Evolutionary conservation across 64 coral and sea anemone species (phyloP), one percentile per base, ranked within the genome.

Genomic region (Pocillopora verrucosa): DNA sequence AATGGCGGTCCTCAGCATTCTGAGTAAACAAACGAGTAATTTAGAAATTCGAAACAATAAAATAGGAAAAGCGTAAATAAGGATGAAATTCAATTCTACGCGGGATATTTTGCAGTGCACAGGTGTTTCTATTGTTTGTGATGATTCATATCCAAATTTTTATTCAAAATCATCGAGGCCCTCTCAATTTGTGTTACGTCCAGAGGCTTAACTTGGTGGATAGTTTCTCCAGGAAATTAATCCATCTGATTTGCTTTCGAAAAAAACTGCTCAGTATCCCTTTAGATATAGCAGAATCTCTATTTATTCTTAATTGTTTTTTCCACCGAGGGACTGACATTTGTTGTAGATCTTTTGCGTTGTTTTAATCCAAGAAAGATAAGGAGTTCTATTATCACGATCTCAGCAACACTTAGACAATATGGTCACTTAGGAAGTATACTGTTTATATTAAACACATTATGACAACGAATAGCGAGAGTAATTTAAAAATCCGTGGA

Each of bases 11-110:
- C 17, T 61, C 34, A 26, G 59, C 22, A 19, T 22, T 83, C 67
- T 67, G 15, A 67, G 34, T 17, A 82, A 82, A 83, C 61, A 83
- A 83, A 77, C n/a, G 36, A 22, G 75, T 56, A 77, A 77, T 77
- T 70, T 45, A 37, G 34, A 83, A 83, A 83, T 83, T 83, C 16
- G 61, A 67, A 65, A 51, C 61, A 83, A 67, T 36, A 67, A 68
- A 15, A 65, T 51, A 45, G 5, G 15, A 67, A 62, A 83, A 22
- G 61, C 17, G 35, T 41, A 83, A 83, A 83, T 83, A 7, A 22
- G 61, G 26, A 83, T 64, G 3, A 17, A 11, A 83, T 83, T 38
- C 13, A 13, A 41, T 16, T 20, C 80, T 36, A 83, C 34, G 19
- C 35, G 26, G 5, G 34, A 10, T 83, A 34, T 38, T 83, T 36